Conservation (phyloP, 2,797 vertebrate species). For the Propithecus perrieri region DNA sequence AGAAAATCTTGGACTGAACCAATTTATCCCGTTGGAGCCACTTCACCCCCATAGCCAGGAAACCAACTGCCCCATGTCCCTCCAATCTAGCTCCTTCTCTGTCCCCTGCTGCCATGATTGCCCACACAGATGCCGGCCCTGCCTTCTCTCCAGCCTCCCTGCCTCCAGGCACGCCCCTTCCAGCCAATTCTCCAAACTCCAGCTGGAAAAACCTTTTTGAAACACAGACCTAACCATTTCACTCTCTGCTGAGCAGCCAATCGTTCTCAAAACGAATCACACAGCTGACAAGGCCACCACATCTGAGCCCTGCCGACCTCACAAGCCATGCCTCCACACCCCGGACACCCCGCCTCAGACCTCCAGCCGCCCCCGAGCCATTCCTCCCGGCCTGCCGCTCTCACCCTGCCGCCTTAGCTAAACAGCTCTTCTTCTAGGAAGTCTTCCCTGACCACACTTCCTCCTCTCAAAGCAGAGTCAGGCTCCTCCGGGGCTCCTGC, state of each 20-base stretch:
- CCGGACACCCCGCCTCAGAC: accelerated
- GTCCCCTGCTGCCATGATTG: neutral
- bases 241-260: neutral
- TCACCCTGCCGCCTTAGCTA: neutral
- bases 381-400: neutral
- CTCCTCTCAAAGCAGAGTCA: neutral
- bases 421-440: neutral
- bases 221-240: neutral
- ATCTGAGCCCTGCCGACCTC: neutral
- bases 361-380: neutral
- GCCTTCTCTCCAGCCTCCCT: neutral
- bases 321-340: accelerated
- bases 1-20: neutral
- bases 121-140: accelerated
- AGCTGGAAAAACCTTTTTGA: neutral
- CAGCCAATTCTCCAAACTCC: neutral
- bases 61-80: neutral
- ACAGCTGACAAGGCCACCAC: neutral
- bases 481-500: neutral
- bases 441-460: neutral
- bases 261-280: neutral
- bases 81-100: neutral
- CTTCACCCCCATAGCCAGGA: too few species aligned
- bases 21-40: neutral
- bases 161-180: neutral